Evolutionary conservation across 2,888 invertebrate genomes (phyloP).

Genomic region (Tachina grossa): DNA sequence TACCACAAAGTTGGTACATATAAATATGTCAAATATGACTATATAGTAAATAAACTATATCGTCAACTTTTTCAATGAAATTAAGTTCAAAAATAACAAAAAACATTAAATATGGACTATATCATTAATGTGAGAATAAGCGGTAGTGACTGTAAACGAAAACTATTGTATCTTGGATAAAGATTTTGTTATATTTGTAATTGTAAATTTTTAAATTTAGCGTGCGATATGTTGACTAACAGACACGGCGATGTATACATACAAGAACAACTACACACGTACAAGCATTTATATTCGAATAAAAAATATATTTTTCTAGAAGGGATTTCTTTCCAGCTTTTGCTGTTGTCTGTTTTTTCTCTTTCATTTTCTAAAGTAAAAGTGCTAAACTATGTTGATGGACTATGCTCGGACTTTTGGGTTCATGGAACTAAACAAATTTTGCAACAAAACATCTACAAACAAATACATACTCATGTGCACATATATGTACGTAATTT

Average conservation of each 20-base stretch:
- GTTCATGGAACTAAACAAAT: slow-evolving; percentile 69
- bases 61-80: no score
- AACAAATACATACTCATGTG: neutral
- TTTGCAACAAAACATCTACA: slow-evolving; percentile 46
- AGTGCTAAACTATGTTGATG: slow-evolving; percentile 81
- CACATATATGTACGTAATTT: neutral
- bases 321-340: slow-evolving; percentile 48
- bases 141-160: no score
- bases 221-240: neutral
- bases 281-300: neutral
- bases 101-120: no score
- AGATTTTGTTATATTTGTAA: no score
- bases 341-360: slow-evolving; percentile 24
- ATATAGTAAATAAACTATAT: no score
- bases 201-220: no score
- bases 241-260: neutral
- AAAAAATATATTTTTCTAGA: slow-evolving; percentile 25
- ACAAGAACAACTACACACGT: neutral
- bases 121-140: no score
- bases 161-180: no score
- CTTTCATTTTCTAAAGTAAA: slow-evolving; percentile 65
- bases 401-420: slow-evolving; percentile 67
- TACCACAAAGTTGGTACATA: no score
- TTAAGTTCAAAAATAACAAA: no score
- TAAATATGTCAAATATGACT: no score